Evolutionary conservation across 2,888 invertebrate genomes (phyloP).

Genomic region (Gordius sp.): DNA sequence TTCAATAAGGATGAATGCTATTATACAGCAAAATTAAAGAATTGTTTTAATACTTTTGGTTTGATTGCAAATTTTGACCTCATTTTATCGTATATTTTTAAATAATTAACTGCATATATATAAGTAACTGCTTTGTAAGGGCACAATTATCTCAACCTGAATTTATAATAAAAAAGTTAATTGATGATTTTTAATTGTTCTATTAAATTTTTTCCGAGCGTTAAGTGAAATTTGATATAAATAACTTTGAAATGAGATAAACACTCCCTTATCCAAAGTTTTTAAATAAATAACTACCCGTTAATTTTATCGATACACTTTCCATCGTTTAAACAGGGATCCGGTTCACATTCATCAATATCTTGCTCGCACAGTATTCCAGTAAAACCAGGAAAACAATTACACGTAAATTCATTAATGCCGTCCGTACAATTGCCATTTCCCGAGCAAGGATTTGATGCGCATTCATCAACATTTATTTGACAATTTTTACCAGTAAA

Average conservation of each 20-base stretch:
- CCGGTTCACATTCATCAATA: slow-evolving; percentile 25
- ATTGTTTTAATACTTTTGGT: too few species aligned
- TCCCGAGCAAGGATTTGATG: slow-evolving; percentile 43
- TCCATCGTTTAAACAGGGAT: slow-evolving; percentile 21
- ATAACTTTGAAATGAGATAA: slow-evolving; percentile 11
- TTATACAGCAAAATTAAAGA: too few species aligned
- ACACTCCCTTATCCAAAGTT: not conserved
- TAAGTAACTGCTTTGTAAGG: too few species aligned
- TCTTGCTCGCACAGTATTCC: slow-evolving; percentile 23
- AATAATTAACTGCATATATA: too few species aligned
- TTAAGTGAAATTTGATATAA: too few species aligned
- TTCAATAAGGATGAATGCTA: too few species aligned
- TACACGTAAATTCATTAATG: not conserved
- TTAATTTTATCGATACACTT: slow-evolving; percentile 23
- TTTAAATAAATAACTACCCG: slow-evolving; percentile 12
- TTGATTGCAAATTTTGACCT: too few species aligned
- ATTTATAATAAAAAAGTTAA: too few species aligned
- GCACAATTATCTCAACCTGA: too few species aligned
- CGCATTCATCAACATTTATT: slow-evolving; percentile 52
- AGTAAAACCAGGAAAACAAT: not conserved
- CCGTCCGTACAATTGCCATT: slow-evolving; percentile 32
- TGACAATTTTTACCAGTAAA: slow-evolving; percentile 44
- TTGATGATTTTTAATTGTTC: too few species aligned
- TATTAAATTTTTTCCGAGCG: too few species aligned
- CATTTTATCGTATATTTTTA: too few species aligned